A percentile compares a stretch with the other conserved stretches of the same genome.
These are phyloP conservation scores for Columba janthina DNA, from an alignment of 2,113 vertebrate genomes.

Conservation along the genomic window DNA sequence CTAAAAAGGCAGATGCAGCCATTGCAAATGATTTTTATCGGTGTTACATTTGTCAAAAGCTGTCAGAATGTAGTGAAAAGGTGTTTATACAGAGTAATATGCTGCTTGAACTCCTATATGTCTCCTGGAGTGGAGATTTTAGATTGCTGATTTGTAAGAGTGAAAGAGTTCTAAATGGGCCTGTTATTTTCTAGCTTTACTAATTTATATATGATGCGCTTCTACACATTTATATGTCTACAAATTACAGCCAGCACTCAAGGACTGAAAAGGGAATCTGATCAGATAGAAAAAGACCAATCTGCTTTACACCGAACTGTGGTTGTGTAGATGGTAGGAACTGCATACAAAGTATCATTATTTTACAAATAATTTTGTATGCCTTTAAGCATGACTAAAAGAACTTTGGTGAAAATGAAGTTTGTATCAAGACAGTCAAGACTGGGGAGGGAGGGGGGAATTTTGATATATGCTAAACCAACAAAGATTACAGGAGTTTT, in stretches of 20 bases:
- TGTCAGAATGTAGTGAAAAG: slow-evolving; percentile 54
- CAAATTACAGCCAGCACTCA: neutral
- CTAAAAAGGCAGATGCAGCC: slow-evolving; percentile 56
- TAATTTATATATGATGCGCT: neutral
- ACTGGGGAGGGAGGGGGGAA: neutral
- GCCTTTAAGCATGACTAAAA: neutral
- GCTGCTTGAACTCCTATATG: slow-evolving; percentile 38
- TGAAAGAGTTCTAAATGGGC: neutral
- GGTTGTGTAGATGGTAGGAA: neutral
- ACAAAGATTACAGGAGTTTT: neutral
- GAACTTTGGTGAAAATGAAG: neutral
- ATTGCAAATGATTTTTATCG: slow-evolving; percentile 56
- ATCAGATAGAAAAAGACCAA: neutral
- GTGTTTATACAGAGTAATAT: slow-evolving; percentile 50
- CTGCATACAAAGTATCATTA: neutral
- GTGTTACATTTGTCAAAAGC: slow-evolving; percentile 61
- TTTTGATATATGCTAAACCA: neutral
- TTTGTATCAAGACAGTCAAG: neutral
- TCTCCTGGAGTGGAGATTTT: slow-evolving; percentile 3
- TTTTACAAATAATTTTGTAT: neutral
- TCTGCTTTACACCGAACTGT: neutral
- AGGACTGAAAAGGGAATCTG: neutral
- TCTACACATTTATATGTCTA: neutral
- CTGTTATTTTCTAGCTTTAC: neutral
- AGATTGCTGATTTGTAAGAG: neutral